Conservation (phyloP, 2,888 invertebrate species). For the Zelleria hepariella region DNA sequence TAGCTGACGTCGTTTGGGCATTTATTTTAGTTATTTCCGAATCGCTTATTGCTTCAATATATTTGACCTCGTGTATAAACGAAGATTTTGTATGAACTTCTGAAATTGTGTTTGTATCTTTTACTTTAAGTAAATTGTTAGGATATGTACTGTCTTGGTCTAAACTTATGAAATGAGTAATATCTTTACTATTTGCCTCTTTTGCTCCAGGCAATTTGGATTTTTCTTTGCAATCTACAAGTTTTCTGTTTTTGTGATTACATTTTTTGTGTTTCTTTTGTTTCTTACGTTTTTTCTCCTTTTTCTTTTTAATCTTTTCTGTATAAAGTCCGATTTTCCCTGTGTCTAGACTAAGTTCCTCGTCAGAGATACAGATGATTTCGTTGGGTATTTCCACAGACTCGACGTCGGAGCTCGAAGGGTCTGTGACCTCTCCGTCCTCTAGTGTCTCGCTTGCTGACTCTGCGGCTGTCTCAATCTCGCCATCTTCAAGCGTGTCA, state of each 20-base stretch:
- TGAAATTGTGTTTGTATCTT: background rate
- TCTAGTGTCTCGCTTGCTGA: conserved; percentile 17
- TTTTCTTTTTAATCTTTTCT: conserved; percentile 54
- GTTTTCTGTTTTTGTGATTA: background rate
- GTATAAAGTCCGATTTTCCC: conserved; percentile 45
- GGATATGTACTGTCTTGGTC: background rate
- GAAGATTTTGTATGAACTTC: no score
- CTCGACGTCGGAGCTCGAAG: conserved; percentile 48
- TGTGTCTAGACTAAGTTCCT: conserved; percentile 30
- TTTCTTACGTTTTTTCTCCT: conserved; percentile 33
- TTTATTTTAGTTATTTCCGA: no score
- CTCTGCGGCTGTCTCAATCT: conserved; percentile 7
- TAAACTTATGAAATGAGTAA: background rate
- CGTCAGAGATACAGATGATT: conserved; percentile 68
- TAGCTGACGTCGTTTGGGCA: no score
- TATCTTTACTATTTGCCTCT: background rate
- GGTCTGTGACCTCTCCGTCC: conserved; percentile 46
- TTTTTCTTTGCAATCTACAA: background rate
- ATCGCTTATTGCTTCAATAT: no score
- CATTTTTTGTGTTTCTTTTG: conserved; percentile 1
- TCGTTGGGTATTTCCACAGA: conserved; percentile 47
- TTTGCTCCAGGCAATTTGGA: background rate
- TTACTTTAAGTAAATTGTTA: background rate
- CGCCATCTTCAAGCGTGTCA: background rate
- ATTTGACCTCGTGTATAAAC: no score